Percentiles rank a stretch among this genome's conserved stretches.
These are phyloP conservation scores for Typhlomys cinereus DNA, from an alignment of 2,113 vertebrate species.

Conservation along the genomic window DNA sequence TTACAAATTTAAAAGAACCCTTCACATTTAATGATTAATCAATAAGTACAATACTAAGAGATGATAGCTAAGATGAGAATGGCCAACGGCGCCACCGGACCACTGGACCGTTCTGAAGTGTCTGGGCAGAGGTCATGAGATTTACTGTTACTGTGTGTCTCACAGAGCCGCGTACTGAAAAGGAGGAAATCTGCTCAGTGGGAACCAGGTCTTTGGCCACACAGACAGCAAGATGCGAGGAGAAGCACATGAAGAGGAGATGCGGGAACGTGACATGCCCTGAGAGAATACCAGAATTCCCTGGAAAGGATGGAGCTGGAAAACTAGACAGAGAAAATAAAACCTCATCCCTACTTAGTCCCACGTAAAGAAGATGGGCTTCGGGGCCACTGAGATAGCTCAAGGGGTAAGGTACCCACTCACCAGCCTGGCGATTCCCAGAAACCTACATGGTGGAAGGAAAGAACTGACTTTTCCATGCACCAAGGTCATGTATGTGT, in stretches of 20 bases:
- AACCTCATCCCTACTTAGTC: neutral
- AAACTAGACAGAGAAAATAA: neutral
- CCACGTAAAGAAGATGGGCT: accelerated
- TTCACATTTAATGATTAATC: neutral
- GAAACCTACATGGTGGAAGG: neutral
- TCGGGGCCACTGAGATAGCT: neutral
- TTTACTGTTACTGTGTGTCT: neutral
- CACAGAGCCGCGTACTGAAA: neutral
- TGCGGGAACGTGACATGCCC: accelerated
- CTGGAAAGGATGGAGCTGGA: neutral
- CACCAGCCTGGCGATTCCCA: too few relatives aligned
- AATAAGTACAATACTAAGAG: neutral
- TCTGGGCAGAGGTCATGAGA: neutral
- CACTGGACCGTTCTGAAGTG: neutral
- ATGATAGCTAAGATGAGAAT: neutral
- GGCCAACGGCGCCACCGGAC: neutral
- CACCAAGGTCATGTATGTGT: too few relatives aligned
- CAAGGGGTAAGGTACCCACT: too few relatives aligned
- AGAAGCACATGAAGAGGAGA: neutral
- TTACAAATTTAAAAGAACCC: neutral
- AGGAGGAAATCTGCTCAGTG: too few relatives aligned
- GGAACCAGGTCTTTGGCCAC: too few relatives aligned
- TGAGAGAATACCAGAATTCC: too few relatives aligned
- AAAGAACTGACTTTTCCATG: neutral
- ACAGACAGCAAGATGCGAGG: too few relatives aligned